A percentile compares a stretch with the other conserved stretches of the same genome.
Conservation (phyloP, 2,797 vertebrate genomes). For the Synanceia verrucosa region DNA sequence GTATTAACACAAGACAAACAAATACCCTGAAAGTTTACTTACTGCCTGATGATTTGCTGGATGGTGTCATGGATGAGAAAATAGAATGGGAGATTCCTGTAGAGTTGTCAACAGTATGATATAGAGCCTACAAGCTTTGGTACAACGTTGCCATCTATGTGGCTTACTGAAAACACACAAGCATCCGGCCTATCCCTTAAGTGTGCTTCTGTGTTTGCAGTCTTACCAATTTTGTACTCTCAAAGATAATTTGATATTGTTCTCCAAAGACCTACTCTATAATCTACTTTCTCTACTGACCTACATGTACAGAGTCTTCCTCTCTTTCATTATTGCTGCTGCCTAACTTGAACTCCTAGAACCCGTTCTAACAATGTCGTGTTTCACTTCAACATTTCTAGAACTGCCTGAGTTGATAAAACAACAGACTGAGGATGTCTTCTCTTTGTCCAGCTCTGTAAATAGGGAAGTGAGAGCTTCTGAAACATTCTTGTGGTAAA, state of each 20-base stretch:
- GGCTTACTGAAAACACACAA: conserved; percentile 11
- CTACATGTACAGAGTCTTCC: neutral
- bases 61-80: neutral
- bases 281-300: neutral
- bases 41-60: conserved; percentile 15
- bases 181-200: neutral
- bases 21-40: conserved; percentile 26
- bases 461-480: conserved; percentile 36
- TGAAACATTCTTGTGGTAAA: neutral
- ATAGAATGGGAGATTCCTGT: conserved; percentile 11
- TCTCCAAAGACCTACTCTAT: neutral
- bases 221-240: neutral
- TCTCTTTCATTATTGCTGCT: neutral
- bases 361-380: neutral
- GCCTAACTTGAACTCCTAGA: neutral
- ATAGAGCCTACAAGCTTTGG: neutral
- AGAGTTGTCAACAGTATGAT: conserved; percentile 17
- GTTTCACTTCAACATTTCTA: conserved; percentile 18
- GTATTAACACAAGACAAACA: neutral
- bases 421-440: conserved; percentile 25
- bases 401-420: neutral
- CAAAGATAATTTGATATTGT: neutral
- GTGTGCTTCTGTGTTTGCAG: neutral
- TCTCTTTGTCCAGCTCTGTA: conserved; percentile 26
- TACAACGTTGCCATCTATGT: conserved; percentile 4